phyloP scores from a whole-genome alignment of 2,888 invertebrate genomes.

The Drosophila emarginata region DNA sequence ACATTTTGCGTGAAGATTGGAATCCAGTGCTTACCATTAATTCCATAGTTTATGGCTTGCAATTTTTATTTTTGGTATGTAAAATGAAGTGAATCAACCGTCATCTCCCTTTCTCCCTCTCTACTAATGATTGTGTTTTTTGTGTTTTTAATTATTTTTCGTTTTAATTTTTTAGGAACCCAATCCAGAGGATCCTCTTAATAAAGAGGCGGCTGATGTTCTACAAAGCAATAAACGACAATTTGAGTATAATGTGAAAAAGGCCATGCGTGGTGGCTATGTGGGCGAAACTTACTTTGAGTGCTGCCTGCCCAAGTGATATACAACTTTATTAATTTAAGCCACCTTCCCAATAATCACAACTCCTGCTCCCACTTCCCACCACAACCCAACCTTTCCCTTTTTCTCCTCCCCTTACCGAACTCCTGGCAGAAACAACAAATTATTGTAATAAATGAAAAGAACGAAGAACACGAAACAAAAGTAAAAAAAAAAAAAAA shows the following conservation, averaged over 20 bases:
- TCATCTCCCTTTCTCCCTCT: neutral
- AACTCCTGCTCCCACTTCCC: slow-evolving; percentile 41
- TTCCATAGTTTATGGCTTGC: slow-evolving; percentile 98
- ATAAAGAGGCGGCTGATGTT: slow-evolving; percentile 99
- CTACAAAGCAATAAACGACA: slow-evolving; percentile 95
- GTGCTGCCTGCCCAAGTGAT: slow-evolving; percentile 97
- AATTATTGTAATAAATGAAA: slow-evolving; percentile 66
- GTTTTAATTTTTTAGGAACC: slow-evolving; percentile 88
- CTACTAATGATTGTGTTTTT: too few species aligned
- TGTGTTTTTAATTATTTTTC: neutral
- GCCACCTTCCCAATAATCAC: slow-evolving; percentile 76
- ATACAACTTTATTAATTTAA: slow-evolving; percentile 81
- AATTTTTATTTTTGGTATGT: slow-evolving; percentile 96
- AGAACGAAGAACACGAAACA: slow-evolving; percentile 39
- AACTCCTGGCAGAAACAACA: slow-evolving; percentile 43
- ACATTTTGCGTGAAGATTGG: slow-evolving; percentile 99
- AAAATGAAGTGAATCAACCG: neutral
- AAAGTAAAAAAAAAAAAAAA: slow-evolving; percentile 40
- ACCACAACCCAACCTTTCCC: slow-evolving; percentile 21
- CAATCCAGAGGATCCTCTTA: slow-evolving; percentile 98
- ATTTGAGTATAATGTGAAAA: slow-evolving; percentile 97
- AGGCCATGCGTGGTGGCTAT: slow-evolving; percentile 98
- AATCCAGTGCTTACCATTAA: slow-evolving; percentile 99
- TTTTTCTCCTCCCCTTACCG: slow-evolving; percentile 27
- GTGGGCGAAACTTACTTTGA: slow-evolving; percentile 97